Evolutionary conservation across 2,113 vertebrate genomes (phyloP).

Genomic region (Lipophrys pholis): DNA sequence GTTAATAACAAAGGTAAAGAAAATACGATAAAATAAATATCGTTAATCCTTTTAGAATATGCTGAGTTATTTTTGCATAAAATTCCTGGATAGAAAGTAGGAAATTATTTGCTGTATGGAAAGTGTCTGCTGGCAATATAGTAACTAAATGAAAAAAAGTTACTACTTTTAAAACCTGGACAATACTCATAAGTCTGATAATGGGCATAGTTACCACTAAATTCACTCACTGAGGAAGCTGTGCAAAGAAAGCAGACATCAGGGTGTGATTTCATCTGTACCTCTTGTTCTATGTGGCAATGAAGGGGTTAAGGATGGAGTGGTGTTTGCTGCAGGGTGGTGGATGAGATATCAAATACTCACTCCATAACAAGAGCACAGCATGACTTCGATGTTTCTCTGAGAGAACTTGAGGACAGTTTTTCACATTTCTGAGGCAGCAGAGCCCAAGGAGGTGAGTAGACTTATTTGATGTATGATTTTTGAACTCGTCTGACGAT

Average conservation of each 20-base stretch:
- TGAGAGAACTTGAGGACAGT: conserved; percentile 36
- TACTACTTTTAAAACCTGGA: too few species aligned
- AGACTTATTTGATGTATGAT: conserved; percentile 9
- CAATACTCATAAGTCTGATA: neutral
- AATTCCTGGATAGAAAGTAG: too few species aligned
- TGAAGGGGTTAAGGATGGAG: conserved; percentile 77
- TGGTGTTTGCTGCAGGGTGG: conserved; percentile 54
- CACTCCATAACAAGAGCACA: conserved; percentile 49
- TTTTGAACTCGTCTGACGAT: neutral
- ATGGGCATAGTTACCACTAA: neutral
- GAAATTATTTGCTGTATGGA: too few species aligned
- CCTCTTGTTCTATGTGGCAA: conserved; percentile 15
- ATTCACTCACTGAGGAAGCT: neutral
- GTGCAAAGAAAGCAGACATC: neutral
- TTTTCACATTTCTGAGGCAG: conserved; percentile 34
- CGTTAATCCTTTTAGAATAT: too few species aligned
- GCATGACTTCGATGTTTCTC: conserved; percentile 63
- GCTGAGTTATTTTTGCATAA: too few species aligned
- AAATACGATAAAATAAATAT: too few species aligned
- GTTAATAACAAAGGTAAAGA: too few species aligned
- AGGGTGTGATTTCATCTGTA: neutral
- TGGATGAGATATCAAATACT: conserved; percentile 56
- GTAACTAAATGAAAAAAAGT: too few species aligned
- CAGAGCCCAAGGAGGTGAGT: conserved; percentile 64
- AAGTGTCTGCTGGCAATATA: too few species aligned